phyloP scores from a whole-genome alignment of 2,797 vertebrate species.

The Paratrypauchen microcephalus region DNA sequence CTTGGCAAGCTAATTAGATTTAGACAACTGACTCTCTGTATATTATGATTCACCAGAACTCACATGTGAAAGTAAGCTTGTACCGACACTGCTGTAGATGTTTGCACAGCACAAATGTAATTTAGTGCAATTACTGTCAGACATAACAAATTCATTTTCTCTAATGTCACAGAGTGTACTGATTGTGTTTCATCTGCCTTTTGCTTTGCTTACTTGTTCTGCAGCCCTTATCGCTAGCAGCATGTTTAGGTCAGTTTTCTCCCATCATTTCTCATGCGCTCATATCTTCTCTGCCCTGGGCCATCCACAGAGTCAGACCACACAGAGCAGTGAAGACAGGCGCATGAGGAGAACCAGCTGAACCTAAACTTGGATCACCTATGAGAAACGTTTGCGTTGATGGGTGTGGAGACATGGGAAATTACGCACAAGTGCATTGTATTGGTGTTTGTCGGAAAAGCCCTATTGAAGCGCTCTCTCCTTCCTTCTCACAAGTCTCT shows the following conservation, averaged over 20 bases:
- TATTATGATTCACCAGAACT: neutral
- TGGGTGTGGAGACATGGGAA: constrained; percentile 63
- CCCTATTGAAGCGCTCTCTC: constrained; percentile 73
- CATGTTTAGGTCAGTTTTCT: constrained; percentile 24
- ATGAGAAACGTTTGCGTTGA: constrained; percentile 49
- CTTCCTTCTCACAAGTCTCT: constrained; percentile 66
- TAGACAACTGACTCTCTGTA: too few species aligned
- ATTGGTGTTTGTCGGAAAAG: constrained; percentile 77
- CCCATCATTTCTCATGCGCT: constrained; percentile 27
- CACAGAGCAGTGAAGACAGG: constrained; percentile 34
- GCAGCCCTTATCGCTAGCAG: constrained; percentile 28
- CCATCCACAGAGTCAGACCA: constrained; percentile 42
- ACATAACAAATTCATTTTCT: neutral
- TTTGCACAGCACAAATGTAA: neutral
- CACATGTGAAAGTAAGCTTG: constrained; percentile 5
- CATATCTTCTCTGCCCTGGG: constrained; percentile 19
- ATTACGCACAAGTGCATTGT: constrained; percentile 80
- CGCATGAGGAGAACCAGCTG: constrained; percentile 19
- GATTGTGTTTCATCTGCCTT: constrained; percentile 24
- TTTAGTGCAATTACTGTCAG: neutral
- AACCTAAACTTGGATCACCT: constrained; percentile 30
- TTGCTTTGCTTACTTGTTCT: constrained; percentile 31
- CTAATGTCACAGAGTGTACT: neutral
- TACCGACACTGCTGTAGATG: constrained; percentile 9
- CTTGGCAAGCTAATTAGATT: neutral